Percentiles rank a stretch among this genome's conserved stretches.
Conservation (phyloP, 2,113 vertebrate genomes). For the Hypomesus transpacificus region DNA sequence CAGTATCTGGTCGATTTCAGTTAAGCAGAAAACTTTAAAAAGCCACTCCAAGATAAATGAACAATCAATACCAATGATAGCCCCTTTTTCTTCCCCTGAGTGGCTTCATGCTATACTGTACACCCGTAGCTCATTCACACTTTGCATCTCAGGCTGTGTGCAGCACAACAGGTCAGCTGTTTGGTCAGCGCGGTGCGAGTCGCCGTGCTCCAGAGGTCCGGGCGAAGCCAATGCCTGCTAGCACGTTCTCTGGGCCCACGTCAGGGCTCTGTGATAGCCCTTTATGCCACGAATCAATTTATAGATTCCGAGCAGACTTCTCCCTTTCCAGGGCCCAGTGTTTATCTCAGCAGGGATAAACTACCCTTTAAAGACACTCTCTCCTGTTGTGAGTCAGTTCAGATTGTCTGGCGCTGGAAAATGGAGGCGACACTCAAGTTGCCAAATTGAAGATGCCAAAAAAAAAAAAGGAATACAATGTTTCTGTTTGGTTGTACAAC, state of each 20-base stretch:
- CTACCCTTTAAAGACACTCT: slow-evolving; percentile 3
- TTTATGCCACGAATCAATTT: slow-evolving; percentile 17
- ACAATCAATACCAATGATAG: too few relatives aligned
- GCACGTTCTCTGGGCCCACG: not conserved
- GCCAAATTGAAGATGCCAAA: too few relatives aligned
- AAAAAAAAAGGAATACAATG: too few relatives aligned
- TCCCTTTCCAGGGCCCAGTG: slow-evolving; percentile 5
- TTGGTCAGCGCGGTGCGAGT: not conserved
- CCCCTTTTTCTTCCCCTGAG: too few relatives aligned
- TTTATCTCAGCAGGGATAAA: slow-evolving; percentile 16
- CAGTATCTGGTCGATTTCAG: too few relatives aligned
- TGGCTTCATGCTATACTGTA: too few relatives aligned
- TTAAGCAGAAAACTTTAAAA: too few relatives aligned
- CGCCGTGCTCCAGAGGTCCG: slow-evolving; percentile 9
- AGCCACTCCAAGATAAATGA: too few relatives aligned
- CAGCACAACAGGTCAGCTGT: not conserved
- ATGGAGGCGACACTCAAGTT: not conserved
- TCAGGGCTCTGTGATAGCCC: not conserved
- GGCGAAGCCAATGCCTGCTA: not conserved
- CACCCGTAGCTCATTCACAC: too few relatives aligned
- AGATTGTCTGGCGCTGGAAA: slow-evolving; percentile 5
- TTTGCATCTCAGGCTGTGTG: too few relatives aligned
- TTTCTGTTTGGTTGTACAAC: too few relatives aligned
- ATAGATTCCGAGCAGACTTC: slow-evolving; percentile 20
- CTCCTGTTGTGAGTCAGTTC: not conserved